Evolutionary conservation across 2,888 invertebrate genomes (phyloP).

Genomic region (Noctua comes): DNA sequence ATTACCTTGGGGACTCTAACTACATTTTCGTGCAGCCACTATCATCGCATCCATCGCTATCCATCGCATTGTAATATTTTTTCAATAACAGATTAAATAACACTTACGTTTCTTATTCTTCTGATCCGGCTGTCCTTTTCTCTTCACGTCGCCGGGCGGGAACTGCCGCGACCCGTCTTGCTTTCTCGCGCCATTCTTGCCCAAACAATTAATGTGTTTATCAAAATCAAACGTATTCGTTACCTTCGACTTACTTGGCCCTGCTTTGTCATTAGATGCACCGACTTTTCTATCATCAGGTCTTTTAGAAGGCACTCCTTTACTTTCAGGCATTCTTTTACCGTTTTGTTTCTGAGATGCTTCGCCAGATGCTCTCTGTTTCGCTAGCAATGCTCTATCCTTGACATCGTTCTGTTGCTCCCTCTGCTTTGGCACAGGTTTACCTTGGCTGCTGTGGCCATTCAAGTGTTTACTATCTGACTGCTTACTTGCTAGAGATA

Average conservation of each 20-base stretch:
- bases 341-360: constrained; percentile 72
- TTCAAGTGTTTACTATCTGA: constrained; percentile 76
- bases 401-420: constrained; percentile 75
- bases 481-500: constrained; percentile 73
- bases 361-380: constrained; percentile 70
- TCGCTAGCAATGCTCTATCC: constrained; percentile 73
- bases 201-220: constrained; percentile 84
- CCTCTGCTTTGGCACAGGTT: constrained; percentile 79
- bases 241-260: constrained; percentile 78
- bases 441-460: constrained; percentile 79
- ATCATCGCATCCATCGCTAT: background rate
- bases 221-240: constrained; percentile 85
- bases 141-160: constrained; percentile 87
- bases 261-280: constrained; percentile 69
- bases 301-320: constrained; percentile 69
- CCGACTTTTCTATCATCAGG: constrained; percentile 76
- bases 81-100: background rate
- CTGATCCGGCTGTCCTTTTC: constrained; percentile 77
- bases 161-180: constrained; percentile 83
- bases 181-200: constrained; percentile 66
- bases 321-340: constrained; percentile 73
- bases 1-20: constrained; percentile 23
- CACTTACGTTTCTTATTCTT: constrained; percentile 83
- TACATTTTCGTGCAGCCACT: constrained; percentile 19
- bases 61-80: constrained; percentile 4